Base-by-base conservation (phyloP, 2,113 vertebrate genomes). In the Calidris pygmaea region DNA sequence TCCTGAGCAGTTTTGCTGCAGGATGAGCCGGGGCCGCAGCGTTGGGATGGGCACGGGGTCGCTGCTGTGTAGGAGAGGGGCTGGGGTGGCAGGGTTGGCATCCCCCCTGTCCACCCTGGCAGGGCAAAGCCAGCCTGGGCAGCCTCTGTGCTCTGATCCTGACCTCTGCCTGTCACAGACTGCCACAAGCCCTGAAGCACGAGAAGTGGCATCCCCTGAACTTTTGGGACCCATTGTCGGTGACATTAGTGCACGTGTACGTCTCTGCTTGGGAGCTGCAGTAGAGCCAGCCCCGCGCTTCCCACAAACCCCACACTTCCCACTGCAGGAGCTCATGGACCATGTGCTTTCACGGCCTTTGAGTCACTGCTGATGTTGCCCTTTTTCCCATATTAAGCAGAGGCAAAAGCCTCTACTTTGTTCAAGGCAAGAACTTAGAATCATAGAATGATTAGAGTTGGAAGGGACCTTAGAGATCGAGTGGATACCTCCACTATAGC, bases 201-300 rank as follows among this genome's bases (percentile, higher is more conserved):
- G 0, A 58, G 22, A 12, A 34, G 26, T 63, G 70, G 10, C 18
- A 43, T 34, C 12, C 30, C 19, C 3, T 43, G 0, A 3, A 12
- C 27, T 71, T 92, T 43, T 2, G 1, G 35, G 13, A 58, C 22
- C 48, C 1, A 0, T 34, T 43, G 35, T 8, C 0, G 0, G n/a
- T n/a, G 82, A 20, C 30, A 4, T 14, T 32, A 41, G 41, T 16
- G 12, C 16, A 14, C 7, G 5, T 4, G 26, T 48, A 35, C 0
- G 1, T 22, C 26, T 21, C n/a, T 74, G 68, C 53, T 30, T 74
- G 41, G n/a, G 30, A 60, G n/a, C 24, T 55, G 68, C 68, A 48
- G 52, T 18, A 39, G 34, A 22, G 45, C 22, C 52, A 53, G 41
- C 15, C 2, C 1, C 2, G 1, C 9, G 26, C 32, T 70, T 35